Base-by-base conservation (phyloP, 2,888 invertebrate genomes). In the Troides aeacus region DNA sequence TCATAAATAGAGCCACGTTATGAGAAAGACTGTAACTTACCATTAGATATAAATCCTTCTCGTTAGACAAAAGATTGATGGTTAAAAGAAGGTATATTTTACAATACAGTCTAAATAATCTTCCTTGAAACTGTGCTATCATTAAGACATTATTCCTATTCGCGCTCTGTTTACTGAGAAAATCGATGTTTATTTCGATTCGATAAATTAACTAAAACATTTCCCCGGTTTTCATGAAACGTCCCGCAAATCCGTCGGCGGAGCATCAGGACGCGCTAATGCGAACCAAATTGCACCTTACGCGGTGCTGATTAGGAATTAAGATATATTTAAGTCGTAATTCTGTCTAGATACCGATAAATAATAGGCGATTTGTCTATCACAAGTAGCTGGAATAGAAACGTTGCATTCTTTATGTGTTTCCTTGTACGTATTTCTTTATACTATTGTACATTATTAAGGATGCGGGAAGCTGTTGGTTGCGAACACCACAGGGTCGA, bases 211-310 rank as follows among this genome's bases (percentile, higher is more conserved):
- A 70, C 64, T 58, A 64, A 68, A 42, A 65, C 70, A 70, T 69
- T 67, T 72, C 64, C 53, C n/a, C 58, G 60, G 64, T 63, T 68
- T 60, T 68, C 58, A 59, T 64, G 59, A 69, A 69, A 62, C n/a
- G 61, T 70, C 70, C 66, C 73, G 75, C 76, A 77, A 77, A 78
- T 79, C 77, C 68, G 56, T 80, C 77, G 62, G 53, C 77, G 74
- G 70, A 63, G 68, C 74, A 76, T 77, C 74, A 73, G 46, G 65
- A 58, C 50, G 69, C 71, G 72, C 69, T 69, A 70, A 74, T 74
- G 71, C 62, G 62, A 74, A 60, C 72, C 64, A 77, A 78, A 79
- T 76, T 77, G 76, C 69, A 74, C 71, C 71, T 68, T 74, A 70
- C 76, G 75, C 75, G 72, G 70, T 70, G 57, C 72, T 71, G 68